Conservation (phyloP, 2,888 invertebrate species). For the Nomada ferruginata region DNA sequence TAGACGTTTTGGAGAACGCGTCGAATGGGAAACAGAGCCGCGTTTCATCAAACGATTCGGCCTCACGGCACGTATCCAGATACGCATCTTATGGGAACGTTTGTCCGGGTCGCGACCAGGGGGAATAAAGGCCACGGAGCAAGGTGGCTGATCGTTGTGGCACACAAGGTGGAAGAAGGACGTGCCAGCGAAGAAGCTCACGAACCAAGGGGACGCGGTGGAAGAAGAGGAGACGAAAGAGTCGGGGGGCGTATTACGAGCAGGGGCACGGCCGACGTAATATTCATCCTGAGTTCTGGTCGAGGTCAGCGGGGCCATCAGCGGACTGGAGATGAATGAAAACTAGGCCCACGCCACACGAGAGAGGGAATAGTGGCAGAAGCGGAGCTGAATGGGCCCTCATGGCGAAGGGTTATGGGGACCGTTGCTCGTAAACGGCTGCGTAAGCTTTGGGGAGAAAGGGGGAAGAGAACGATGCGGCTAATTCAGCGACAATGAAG, state of each 20-base stretch:
- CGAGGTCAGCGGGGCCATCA: constrained; percentile 80
- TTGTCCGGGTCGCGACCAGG: constrained; percentile 65
- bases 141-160: constrained; percentile 32
- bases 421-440: constrained; percentile 64
- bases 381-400: constrained; percentile 77
- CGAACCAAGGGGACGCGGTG: constrained; percentile 3
- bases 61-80: constrained; percentile 78
- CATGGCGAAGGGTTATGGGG: constrained; percentile 62
- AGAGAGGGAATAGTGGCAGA: constrained; percentile 66
- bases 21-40: constrained; percentile 44
- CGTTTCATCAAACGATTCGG: constrained; percentile 73
- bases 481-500: constrained; percentile 68
- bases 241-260: constrained; percentile 67
- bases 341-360: constrained; percentile 74
- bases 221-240: constrained; percentile 8
- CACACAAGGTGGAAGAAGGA: constrained; percentile 41
- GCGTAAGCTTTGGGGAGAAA: constrained; percentile 52
- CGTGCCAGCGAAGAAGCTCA: constrained; percentile 17
- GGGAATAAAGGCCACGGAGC: constrained; percentile 36
- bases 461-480: constrained; percentile 49
- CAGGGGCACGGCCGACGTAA: constrained; percentile 73
- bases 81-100: constrained; percentile 79
- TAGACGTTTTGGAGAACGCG: constrained; percentile 43
- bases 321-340: constrained; percentile 81
- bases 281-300: constrained; percentile 79